Evolutionary conservation across 1,140 invertebrate genomes (phyloP), one percentile per base, ranked within the genome.

Genomic region (Ridgeia piscesae): DNA sequence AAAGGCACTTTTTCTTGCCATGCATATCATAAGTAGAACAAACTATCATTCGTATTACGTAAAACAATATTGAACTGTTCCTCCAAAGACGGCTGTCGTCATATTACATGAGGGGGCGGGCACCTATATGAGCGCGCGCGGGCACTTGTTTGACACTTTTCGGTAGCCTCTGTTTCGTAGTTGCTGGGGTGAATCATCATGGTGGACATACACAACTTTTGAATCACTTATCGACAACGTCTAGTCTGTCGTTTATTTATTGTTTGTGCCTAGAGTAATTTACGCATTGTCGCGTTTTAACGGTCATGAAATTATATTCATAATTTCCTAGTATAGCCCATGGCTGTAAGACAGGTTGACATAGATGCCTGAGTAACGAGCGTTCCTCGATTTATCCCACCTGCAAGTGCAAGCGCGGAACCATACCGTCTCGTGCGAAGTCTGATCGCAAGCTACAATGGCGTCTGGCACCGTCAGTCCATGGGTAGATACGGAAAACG

Each of bases 131-230:
- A 77, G 58, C 14, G 58, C 58, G 58, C 14, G 58, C 58, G 58
- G 58, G 58, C 58, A 77, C 58, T 77, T 77, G 58, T 77, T 77
- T 77, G 58, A 77, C 58, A 77, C 58, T 77, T 77, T 77, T 77
- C 58, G 58, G 58, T 77, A 77, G 58, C 58, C 58, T 77, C 58
- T 27, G 58, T 77, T 77, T 77, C 58, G 58, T 77, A 77, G 58
- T 77, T 77, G 58, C 58, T 77, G 58, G 58, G 58, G 58, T 77
- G 58, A 77, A 77, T 77, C 58, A 77, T 77, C 58, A 77, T 77
- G 58, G 58, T 77, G 58, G 58, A 77, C 58, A 77, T 77, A 77
- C 58, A 77, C 58, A 77, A 77, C 58, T 77, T 77, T 77, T 77
- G 58, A 77, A 77, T 77, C 8, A 31, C 58, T 31, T 77, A 77